A percentile compares a stretch with the other conserved stretches of the same genome.
These are phyloP conservation scores for Caenorhabditis sulstoni DNA, from an alignment of 2,888 invertebrate species.

Conservation along the genomic window DNA sequence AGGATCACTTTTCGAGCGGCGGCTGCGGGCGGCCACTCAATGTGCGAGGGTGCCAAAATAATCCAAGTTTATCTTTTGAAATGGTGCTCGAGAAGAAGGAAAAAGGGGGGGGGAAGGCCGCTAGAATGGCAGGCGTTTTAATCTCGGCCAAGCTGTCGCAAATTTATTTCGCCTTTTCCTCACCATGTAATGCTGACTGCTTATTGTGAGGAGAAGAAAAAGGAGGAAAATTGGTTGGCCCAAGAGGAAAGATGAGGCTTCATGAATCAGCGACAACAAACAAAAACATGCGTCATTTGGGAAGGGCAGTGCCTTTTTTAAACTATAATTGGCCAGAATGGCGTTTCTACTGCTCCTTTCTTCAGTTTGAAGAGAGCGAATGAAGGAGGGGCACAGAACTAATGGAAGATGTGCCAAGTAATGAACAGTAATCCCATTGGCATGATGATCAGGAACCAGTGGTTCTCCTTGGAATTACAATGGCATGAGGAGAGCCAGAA, in stretches of 20 bases:
- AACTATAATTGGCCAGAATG: no score
- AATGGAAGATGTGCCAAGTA: no score
- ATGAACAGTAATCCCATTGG: no score
- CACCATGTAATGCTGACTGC: constrained; percentile 14
- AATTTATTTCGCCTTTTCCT: constrained; percentile 30
- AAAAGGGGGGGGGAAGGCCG: not conserved
- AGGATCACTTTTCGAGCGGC: constrained; percentile 50
- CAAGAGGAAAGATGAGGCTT: not conserved
- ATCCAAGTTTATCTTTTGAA: constrained; percentile 63
- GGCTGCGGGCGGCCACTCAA: constrained; percentile 46
- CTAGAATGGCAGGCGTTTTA: constrained; percentile 46
- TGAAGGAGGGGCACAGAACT: no score
- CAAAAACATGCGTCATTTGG: constrained; percentile 20
- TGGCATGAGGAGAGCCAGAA: not conserved
- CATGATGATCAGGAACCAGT: not conserved
- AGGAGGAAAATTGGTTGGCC: constrained; percentile 29
- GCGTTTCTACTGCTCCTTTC: no score
- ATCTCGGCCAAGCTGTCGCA: constrained; percentile 59
- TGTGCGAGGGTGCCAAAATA: constrained; percentile 55
- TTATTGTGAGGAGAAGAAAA: constrained; percentile 16
- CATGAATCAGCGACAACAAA: constrained; percentile 46
- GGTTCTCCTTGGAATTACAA: constrained; percentile 4
- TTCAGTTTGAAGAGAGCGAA: not conserved
- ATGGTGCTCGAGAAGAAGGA: constrained; percentile 39
- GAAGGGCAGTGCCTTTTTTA: not conserved